phyloP scores from a whole-genome alignment of 1,140 invertebrate genomes.

The Panagrolaimus sp. region DNA sequence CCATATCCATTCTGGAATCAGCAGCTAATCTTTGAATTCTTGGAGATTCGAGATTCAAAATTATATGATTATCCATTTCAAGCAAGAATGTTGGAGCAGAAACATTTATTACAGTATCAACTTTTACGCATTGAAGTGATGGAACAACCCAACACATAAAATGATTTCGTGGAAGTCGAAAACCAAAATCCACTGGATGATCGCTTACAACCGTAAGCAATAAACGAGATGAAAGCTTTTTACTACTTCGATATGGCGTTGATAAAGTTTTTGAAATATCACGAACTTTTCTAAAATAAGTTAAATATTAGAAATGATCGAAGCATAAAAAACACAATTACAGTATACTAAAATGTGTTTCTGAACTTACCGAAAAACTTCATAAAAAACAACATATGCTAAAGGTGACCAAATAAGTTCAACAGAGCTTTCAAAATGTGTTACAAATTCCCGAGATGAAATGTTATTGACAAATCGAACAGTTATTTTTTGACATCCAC shows the following conservation, averaged over 20 bases:
- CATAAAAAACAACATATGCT: slow-evolving; percentile 40
- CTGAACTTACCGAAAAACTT: slow-evolving; percentile 21
- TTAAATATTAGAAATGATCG: no score
- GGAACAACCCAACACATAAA: slow-evolving; percentile 48
- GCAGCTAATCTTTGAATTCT: slow-evolving; percentile 23
- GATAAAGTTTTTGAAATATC: no score
- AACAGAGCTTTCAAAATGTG: slow-evolving; percentile 32
- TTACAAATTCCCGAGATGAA: slow-evolving; percentile 16
- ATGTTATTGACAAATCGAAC: slow-evolving; percentile 16
- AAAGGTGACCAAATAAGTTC: slow-evolving; percentile 42
- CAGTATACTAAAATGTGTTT: neutral
- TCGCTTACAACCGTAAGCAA: slow-evolving; percentile 14
- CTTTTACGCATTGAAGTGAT: slow-evolving; percentile 32
- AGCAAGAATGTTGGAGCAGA: slow-evolving; percentile 40
- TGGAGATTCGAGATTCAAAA: slow-evolving; percentile 42
- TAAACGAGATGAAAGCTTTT: neutral
- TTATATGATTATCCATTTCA: slow-evolving; percentile 46
- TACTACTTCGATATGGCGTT: neutral
- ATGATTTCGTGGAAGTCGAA: slow-evolving; percentile 44
- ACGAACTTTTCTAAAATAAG: no score
- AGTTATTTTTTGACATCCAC: slow-evolving; percentile 36
- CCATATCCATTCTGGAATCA: slow-evolving; percentile 39
- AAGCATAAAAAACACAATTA: no score
- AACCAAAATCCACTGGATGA: slow-evolving; percentile 35
- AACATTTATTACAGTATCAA: slow-evolving; percentile 25